Percentiles rank a stretch among this genome's conserved stretches.
phyloP scores from a whole-genome alignment of 2,888 invertebrate species.

The Trypoxylon attenuatum region DNA sequence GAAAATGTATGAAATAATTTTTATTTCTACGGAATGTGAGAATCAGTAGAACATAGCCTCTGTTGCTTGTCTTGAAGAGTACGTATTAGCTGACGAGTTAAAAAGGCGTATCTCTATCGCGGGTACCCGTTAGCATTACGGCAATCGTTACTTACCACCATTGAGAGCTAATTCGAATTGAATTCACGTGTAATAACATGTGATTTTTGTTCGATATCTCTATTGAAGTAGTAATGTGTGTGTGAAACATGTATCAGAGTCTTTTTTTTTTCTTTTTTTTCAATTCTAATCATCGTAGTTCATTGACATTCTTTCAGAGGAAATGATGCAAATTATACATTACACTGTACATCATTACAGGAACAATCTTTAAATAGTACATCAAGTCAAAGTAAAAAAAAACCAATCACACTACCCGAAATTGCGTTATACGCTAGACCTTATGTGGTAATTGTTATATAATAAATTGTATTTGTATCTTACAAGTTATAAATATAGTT shows the following conservation, averaged over 20 bases:
- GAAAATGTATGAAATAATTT: slow-evolving; percentile 50
- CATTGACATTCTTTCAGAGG: slow-evolving; percentile 50
- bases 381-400: slow-evolving; percentile 50
- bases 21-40: slow-evolving; percentile 42
- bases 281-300: slow-evolving; percentile 45
- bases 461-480: slow-evolving; percentile 55
- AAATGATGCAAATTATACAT: slow-evolving; percentile 54
- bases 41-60: slow-evolving; percentile 31
- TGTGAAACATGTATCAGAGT: no score
- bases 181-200: slow-evolving; percentile 44
- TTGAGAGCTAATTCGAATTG: slow-evolving; percentile 42
- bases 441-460: slow-evolving; percentile 51
- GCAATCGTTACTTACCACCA: no score
- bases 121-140: no score
- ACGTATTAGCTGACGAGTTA: no score
- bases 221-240: no score
- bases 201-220: no score
- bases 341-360: slow-evolving; percentile 58
- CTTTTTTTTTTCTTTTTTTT: slow-evolving; percentile 36
- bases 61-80: no score
- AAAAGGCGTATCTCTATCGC: no score
- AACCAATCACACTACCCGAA: slow-evolving; percentile 42
- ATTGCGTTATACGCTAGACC: slow-evolving; percentile 46
- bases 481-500: slow-evolving; percentile 62
- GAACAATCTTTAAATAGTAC: slow-evolving; percentile 59